phyloP scores from a whole-genome alignment of 2,113 vertebrate species.

The Tricholaema leucomelas region DNA sequence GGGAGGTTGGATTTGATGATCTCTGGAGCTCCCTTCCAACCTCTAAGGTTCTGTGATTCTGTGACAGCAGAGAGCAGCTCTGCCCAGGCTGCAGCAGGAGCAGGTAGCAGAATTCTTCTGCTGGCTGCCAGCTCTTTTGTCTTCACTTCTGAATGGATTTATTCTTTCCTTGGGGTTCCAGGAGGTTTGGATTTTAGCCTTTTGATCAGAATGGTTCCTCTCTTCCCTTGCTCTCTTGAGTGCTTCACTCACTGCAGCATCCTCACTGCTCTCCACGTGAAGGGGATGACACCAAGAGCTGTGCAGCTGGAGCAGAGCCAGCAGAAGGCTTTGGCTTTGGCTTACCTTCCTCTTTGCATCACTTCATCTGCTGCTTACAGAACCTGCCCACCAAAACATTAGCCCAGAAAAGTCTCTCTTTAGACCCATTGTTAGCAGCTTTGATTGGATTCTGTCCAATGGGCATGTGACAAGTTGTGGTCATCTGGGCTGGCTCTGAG shows the following conservation, averaged over 20 bases:
- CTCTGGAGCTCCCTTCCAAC: no score
- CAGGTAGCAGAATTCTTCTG: no score
- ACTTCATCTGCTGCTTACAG: background rate
- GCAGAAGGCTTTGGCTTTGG: background rate
- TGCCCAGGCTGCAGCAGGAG: no score
- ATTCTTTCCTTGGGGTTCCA: background rate
- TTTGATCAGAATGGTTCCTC: background rate
- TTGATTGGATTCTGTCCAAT: background rate
- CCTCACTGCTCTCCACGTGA: background rate
- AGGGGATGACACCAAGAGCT: background rate
- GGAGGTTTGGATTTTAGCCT: background rate
- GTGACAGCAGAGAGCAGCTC: no score
- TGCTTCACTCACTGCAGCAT: background rate
- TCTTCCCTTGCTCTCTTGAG: background rate
- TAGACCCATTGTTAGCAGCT: background rate
- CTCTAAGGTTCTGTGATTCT: no score
- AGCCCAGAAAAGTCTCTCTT: background rate
- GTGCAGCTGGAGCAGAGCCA: background rate
- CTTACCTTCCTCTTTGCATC: background rate
- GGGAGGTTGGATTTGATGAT: no score
- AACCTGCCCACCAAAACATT: no score
- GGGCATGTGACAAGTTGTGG: background rate
- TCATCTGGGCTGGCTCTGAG: background rate
- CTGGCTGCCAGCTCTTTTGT: background rate
- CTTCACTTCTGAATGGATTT: constrained; percentile 11